Conservation (phyloP, 2,113 vertebrate species). For the Piaya cayana region DNA sequence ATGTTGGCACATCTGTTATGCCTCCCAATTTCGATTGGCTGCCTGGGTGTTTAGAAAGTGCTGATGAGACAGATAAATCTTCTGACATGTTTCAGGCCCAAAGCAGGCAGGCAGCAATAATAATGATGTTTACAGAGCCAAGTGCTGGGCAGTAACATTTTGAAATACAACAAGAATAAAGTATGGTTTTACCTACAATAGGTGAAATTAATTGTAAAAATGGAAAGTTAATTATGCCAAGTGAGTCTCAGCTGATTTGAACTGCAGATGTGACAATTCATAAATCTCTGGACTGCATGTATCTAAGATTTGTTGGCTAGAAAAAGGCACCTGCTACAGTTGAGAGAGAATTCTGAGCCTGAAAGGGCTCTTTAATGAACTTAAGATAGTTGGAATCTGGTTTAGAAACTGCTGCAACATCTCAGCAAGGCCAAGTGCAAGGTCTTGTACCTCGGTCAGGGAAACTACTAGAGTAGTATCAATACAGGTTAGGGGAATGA, state of each 20-base stretch:
- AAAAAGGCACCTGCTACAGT: not conserved
- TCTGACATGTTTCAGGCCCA: slow-evolving; percentile 8
- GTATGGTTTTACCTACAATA: not conserved
- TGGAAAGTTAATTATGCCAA: not conserved
- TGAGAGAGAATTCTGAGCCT: not conserved
- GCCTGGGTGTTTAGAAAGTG: slow-evolving; percentile 42
- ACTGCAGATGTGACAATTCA: not conserved
- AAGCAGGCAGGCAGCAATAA: slow-evolving; percentile 21
- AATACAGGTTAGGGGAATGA: no score
- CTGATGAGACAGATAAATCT: slow-evolving; percentile 59
- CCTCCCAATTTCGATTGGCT: slow-evolving; percentile 29
- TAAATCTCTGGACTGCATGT: not conserved
- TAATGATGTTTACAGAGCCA: slow-evolving; percentile 22
- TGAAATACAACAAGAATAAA: slow-evolving; percentile 27
- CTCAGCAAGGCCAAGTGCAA: no score
- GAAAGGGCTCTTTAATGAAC: not conserved
- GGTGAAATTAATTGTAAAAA: not conserved
- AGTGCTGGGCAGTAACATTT: not conserved
- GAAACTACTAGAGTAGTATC: no score
- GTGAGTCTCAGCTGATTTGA: not conserved
- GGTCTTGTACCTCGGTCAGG: no score
- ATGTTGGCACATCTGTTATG: slow-evolving; percentile 62
- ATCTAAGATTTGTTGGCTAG: not conserved
- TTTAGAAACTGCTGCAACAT: not conserved
- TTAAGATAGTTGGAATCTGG: not conserved